Percentiles rank a stretch among this genome's conserved stretches.
Conservation (phyloP, 2,113 vertebrate species). For the Numida meleagris region DNA sequence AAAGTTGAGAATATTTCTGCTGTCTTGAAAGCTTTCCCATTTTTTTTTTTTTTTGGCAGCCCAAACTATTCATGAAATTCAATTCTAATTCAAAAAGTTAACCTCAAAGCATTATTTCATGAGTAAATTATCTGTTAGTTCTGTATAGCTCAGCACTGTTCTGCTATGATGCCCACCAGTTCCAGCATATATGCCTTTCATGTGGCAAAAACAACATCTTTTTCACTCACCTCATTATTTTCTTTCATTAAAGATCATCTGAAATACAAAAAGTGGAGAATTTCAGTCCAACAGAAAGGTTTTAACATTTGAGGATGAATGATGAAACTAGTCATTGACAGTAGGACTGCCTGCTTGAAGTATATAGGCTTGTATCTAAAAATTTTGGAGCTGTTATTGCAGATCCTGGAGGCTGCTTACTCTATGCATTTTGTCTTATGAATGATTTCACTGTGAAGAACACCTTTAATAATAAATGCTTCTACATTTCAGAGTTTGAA, state of each 20-base stretch:
- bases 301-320: background rate
- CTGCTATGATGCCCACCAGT: fast-evolving
- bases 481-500: background rate
- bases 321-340: background rate
- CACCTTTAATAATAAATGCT: background rate
- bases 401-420: background rate
- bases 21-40: background rate
- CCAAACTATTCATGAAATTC: background rate
- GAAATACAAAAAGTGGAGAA: background rate
- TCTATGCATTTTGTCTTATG: background rate
- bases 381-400: background rate
- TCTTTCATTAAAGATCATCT: background rate
- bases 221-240: background rate
- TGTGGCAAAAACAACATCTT: background rate
- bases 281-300: background rate
- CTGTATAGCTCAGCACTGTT: background rate
- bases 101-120: background rate
- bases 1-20: background rate
- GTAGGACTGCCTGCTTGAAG: background rate
- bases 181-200: background rate
- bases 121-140: background rate
- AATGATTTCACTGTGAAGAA: background rate
- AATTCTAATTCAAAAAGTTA: background rate
- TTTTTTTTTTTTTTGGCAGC: background rate
- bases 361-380: fast-evolving